Evolutionary conservation across 2,797 vertebrate genomes (phyloP), one percentile per base, ranked within the genome.

Genomic region (Malacoctenus gilli): DNA sequence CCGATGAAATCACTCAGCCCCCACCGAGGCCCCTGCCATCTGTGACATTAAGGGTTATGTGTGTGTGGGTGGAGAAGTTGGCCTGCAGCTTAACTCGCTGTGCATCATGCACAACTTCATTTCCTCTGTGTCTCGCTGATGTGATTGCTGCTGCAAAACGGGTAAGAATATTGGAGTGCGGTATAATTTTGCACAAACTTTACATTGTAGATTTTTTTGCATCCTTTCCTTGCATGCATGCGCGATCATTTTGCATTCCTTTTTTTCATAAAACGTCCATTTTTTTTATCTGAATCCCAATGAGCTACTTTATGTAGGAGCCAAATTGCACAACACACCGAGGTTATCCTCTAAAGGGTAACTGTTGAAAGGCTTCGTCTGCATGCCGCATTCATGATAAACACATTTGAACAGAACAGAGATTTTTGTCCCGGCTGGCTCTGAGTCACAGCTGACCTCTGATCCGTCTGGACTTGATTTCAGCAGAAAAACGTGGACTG

Each of bases 41-140:
- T 89, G 79, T 81, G 81, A 80, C 83, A 81, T 83, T 72, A 71
- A 25, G 50, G 79, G 68, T 80, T 80, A 63, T 66, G 77, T 57
- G 78, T 86, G 79, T 67, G 69, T 49, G 82, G 83, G 66, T 31
- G 42, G 62, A 82, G 46, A 53, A 59, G 16, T 60, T 76, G 75
- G 84, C 87, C 83, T 86, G 65, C 63, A 79, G 82, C 78, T 69
- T 65, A 83, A 80, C 68, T 62, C 67, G 59, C 67, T 43, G 66
- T 38, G 48, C 68, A 68, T 79, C 64, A 50, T 59, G 52, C 41
- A 51, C 59, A 48, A 68, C 72, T 60, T 84, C 77, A 64, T 80
- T 76, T 70, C 66, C 63, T 67, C 31, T 25, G 34, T 73, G 63
- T 75, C 55, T 44, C 46, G 59, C 51, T 77, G 42, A 77, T 82